phyloP scores from a whole-genome alignment of 2,113 vertebrate genomes.

The Numida meleagris region DNA sequence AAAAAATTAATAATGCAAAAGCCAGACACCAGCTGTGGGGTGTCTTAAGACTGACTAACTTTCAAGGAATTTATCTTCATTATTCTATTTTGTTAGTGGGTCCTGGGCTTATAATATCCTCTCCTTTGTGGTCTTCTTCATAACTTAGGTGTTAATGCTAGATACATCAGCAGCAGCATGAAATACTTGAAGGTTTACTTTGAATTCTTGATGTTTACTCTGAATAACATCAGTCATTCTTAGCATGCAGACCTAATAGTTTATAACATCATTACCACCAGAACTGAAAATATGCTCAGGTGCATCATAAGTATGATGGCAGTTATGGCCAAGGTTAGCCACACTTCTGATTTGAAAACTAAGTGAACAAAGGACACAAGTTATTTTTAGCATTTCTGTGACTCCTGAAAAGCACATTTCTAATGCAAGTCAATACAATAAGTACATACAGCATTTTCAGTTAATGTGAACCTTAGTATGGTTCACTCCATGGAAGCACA shows the following conservation, averaged over 20 bases:
- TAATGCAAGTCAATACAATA: not conserved
- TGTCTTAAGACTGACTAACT: not conserved
- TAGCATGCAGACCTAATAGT: constrained; percentile 43
- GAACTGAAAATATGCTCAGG: constrained; percentile 36
- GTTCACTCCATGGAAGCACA: constrained; percentile 31
- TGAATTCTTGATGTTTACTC: not conserved
- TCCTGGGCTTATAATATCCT: not conserved
- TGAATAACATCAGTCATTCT: constrained; percentile 4
- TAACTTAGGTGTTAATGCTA: not conserved
- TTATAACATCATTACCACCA: constrained; percentile 6
- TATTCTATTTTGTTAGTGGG: not conserved
- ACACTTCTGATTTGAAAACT: constrained; percentile 14
- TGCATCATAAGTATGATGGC: not conserved
- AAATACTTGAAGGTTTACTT: not conserved
- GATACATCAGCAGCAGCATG: not conserved
- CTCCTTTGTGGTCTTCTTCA: not conserved
- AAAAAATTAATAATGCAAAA: constrained; percentile 6
- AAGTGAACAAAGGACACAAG: not conserved
- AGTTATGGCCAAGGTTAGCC: not conserved
- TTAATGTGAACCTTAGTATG: constrained; percentile 26
- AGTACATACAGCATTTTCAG: constrained; percentile 53
- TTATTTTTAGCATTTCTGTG: not conserved
- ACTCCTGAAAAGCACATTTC: not conserved
- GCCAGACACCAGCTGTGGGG: not conserved
- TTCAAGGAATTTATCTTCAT: not conserved